Evolutionary conservation across 2,888 invertebrate species (phyloP), one percentile per base, ranked within the genome.

Genomic region (Melolontha melolontha): DNA sequence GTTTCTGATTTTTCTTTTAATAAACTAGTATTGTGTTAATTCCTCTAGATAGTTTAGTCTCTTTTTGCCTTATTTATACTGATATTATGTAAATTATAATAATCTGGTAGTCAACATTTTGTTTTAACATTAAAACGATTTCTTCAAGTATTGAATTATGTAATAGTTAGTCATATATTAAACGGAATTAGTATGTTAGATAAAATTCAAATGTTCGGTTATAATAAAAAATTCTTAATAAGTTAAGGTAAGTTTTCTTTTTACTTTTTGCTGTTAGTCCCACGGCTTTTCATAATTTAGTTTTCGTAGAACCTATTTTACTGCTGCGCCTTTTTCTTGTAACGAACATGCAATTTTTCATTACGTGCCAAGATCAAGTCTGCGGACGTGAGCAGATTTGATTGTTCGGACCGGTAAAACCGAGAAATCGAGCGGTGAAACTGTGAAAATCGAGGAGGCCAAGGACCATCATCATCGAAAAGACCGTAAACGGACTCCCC

Each of bases 311-410:
- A 75, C 74, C 74, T 73, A 74, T 76, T 76, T 74, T 74, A 75
- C 70, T 57, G 59, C 34, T 55, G 66, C 57, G 57, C 66, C 66
- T 66, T 57, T 66, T 57, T 49, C 50, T 29, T 22, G 57, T 78
- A 78, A 78, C 75, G 76, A 78, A 79, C 75, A 73, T 86, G 87
- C 87, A 87, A 88, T 88, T 88, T 88, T 88, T 88, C 88, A 88
- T 88, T 88, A 88, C 88, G 88, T 89, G 88, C 87, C 84, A 84
- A 86, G 88, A 88, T 88, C 87, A 88, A 84, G 83, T 84, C 84
- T 83, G 84, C 72, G 78, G 75, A 83, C 84, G 84, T 83, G 84
- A 82, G 81, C 81, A 82, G 83, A 81, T 82, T 83, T 86, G 84
- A 85, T 78, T 77, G 69, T 70, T 70, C 66, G 72, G 70, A 68